Base-by-base conservation (phyloP, 1,140 invertebrate genomes). In the Drosophila trapezifrons region DNA sequence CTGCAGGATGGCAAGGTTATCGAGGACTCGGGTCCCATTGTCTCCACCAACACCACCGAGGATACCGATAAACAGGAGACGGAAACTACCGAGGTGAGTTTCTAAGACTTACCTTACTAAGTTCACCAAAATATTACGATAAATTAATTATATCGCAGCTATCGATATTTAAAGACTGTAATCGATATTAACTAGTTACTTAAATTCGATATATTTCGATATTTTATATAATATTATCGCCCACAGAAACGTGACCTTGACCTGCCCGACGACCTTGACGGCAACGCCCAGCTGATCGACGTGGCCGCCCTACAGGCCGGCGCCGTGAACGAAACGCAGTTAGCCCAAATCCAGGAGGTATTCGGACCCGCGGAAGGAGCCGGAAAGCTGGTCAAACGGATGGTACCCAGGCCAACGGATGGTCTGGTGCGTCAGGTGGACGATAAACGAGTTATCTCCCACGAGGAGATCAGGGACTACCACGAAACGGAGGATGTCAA, bases 1-100 rank as follows among this genome's bases (percentile, higher is more conserved):
- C 92, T 98, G 47, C 97, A 98, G 93, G 97, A 98, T 93, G 97
- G 97, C 37, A 96, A 96, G 83, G 96, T 98, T 3, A 95, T 98
- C 62, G 96, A 95, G 67, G 97, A 98, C 92, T 95, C 96, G 1
- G 97, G 97, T 3, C 97, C 97, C 1, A 95, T 97, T 84, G 96
- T 98, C 76, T 97, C 96, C 70, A 98, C 96, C 58, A 97, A 97
- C 65, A 97, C 91, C 27, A 96, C 96, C 29, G 97, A 98, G 92
- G 97, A 98, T 90, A 96, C 96, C 10, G 95, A 97, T 78, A 97
- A 96, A 27, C 96, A 97, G 86, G 97, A 97, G 81, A 96, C 96
- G 75, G 95, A 96, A 86, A 96, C 96, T 73, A 96, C 96, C 27
- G 96, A 97, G 94, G 96, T 97, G 92, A 90, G 90, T 74, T 12